Evolutionary conservation across 2,113 vertebrate species (phyloP), one percentile per base, ranked within the genome.

Genomic region (Laticauda laticaudata): DNA sequence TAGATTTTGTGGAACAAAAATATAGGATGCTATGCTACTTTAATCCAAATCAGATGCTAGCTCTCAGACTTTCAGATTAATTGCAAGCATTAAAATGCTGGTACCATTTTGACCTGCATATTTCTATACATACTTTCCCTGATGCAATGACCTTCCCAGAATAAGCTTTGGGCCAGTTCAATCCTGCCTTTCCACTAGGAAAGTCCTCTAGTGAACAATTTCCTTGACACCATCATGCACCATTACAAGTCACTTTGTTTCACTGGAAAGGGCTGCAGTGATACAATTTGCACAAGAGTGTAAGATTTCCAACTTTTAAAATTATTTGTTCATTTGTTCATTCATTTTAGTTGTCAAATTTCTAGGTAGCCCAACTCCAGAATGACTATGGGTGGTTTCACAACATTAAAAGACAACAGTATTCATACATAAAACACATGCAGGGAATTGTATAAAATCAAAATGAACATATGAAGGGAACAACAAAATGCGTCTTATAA

Each of bases 201-300:
- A 81, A 81, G 23, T 81, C 15, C 3, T 26, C 59, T 5, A 24
- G 26, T 54, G n/a, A 90, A 51, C 6, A 26, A 85, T 85, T 81
- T 86, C 11, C 56, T 93, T 54, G 91, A 26, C 15, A 51, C 59
- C 94, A 75, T n/a, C 34, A 86, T 15, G 88, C 18, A 87, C 56
- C 26, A 48, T 64, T 81, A 94, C 12, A 87, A 57, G 87, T 90
- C 43, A 18, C 85, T n/a, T 51, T 8, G 20, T 93, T 94, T 94
- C 87, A 81, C 43, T 59, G 23, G 59, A 94, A 53, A 0, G 0
- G 15, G 86, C 20, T 24, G 34, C 24, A 23, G 43, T 90, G 56
- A 61, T 48, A 90, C 39, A 59, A 61, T 43, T 29, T 48, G 88
- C 9, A 57, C 20, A 1, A 24, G 54, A 39, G 3, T 14, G n/a